Evolutionary conservation across 2,888 invertebrate species (phyloP).

Genomic region (Lingula anatina): DNA sequence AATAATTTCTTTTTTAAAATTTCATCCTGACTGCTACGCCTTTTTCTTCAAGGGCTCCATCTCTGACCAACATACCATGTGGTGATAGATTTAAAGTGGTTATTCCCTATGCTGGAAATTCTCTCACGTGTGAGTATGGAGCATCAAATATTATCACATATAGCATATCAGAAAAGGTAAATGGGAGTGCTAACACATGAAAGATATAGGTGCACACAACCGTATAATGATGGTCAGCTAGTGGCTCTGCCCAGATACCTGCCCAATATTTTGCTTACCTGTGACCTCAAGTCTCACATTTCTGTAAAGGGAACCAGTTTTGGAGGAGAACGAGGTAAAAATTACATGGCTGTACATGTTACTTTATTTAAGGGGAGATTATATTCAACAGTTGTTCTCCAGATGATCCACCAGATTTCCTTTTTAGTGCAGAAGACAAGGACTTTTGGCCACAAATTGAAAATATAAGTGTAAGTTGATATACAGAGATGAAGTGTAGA

Average conservation of each 20-base stretch:
- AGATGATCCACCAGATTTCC: constrained; percentile 70
- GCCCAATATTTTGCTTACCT: no score
- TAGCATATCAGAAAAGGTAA: neutral
- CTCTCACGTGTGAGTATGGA: constrained; percentile 56
- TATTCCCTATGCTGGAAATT: constrained; percentile 67
- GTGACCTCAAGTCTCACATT: no score
- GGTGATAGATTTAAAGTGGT: constrained; percentile 61
- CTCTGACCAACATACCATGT: constrained; percentile 13
- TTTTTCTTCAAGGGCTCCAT: constrained; percentile 15
- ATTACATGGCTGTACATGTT: neutral
- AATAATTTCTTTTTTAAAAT: neutral
- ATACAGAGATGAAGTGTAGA: no score
- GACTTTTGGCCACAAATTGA: constrained; percentile 62
- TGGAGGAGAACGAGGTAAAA: no score
- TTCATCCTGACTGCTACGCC: neutral
- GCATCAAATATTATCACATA: neutral
- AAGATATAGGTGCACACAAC: no score
- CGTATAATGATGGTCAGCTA: no score
- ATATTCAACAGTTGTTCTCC: constrained; percentile 63
- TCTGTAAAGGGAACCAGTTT: no score
- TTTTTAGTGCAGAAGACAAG: constrained; percentile 63
- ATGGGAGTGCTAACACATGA: no score
- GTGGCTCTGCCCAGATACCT: no score
- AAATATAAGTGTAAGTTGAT: constrained; percentile 26
- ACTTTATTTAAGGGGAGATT: constrained; percentile 59